Evolutionary conservation across 2,888 invertebrate species (phyloP), one percentile per base, ranked within the genome.

Genomic region (Orthosia gracilis): DNA sequence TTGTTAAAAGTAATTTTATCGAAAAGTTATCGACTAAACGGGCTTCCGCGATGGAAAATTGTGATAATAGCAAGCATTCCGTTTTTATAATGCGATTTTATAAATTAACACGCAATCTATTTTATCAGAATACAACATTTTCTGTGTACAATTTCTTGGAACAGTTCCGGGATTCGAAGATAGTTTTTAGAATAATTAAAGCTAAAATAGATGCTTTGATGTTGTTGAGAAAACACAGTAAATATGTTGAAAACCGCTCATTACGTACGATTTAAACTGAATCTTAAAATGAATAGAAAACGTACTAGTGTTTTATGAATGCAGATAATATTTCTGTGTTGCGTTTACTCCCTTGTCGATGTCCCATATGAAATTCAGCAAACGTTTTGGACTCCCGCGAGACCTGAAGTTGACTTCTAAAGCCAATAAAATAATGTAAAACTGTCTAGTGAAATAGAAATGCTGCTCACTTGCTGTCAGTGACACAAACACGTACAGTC

Each of bases 341-440:
- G 13, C 23, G 40, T 69, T 40, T 49, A 3, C 21, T 68, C 26
- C 17, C 45, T 21, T 73, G 57, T 73, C 73, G 15, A 23, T 73
- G 59, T 73, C 75, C 11, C 26, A 52, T 64, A 65, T 82, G 71
- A 59, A 59, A 78, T 78, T 78, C 71, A 70, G n/a, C 73, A 73
- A 85, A 58, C 76, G 72, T 69, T 85, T 76, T 69, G 58, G 68
- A 12, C 64, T 71, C 85, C 31, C 80, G 15, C 45, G 77, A 31
- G 73, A 23, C 21, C 68, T 85, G 78, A 66, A 73, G 75, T 78
- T 85, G 77, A 80, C 80, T 85, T 80, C 73, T 70, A 76, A 83
- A 80, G 74, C 76, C 47, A 63, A 85, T 78, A 85, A 78, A 83
- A 80, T 85, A 85, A 82, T 82, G 73, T 73, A 65, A 80, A 83